Percentiles rank a stretch among this genome's conserved stretches.
These are phyloP conservation scores for Drosophila niveifrons DNA, from an alignment of 2,888 invertebrate species.

Conservation along the genomic window DNA sequence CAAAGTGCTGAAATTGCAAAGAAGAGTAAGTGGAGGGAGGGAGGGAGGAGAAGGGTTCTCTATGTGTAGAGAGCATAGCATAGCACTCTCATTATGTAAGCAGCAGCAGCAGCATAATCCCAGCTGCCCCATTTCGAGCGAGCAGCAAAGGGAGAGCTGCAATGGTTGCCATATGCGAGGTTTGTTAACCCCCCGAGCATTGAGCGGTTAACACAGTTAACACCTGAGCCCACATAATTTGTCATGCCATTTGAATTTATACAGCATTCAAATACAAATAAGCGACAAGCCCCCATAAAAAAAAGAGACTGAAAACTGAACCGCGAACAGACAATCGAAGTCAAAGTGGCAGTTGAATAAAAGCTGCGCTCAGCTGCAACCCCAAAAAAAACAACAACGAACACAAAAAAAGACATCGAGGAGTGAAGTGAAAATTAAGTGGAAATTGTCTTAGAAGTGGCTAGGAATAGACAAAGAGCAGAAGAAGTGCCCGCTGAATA, in stretches of 20 bases:
- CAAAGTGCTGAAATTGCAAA: slow-evolving; percentile 59
- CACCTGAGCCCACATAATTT: slow-evolving; percentile 84
- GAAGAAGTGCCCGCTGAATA: slow-evolving; percentile 50
- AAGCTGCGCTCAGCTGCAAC: slow-evolving; percentile 68
- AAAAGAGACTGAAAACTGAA: slow-evolving; percentile 2
- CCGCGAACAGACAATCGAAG: not conserved
- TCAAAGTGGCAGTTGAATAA: slow-evolving; percentile 33
- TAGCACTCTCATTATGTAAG: slow-evolving; percentile 1
- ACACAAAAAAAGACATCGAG: slow-evolving; percentile 12
- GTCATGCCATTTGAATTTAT: slow-evolving; percentile 78
- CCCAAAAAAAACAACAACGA: slow-evolving; percentile 43
- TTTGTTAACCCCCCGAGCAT: slow-evolving; percentile 69
- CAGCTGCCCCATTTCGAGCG: not conserved
- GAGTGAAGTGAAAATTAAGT: slow-evolving; percentile 50
- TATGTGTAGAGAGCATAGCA: slow-evolving; percentile 1
- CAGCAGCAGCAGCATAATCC: not conserved
- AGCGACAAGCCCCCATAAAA: slow-evolving; percentile 70
- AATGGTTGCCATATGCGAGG: slow-evolving; percentile 62
- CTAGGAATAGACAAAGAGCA: slow-evolving; percentile 27
- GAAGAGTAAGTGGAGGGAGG: slow-evolving; percentile 6
- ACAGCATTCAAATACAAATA: slow-evolving; percentile 62
- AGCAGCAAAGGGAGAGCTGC: slow-evolving; percentile 13
- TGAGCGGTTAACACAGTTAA: slow-evolving; percentile 58
- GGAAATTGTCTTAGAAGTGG: slow-evolving; percentile 69
- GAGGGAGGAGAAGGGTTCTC: not conserved